These are phyloP conservation scores for Acanthococcus lagerstroemiae DNA, from an alignment of 2,888 invertebrate species.

Conservation along the genomic window DNA sequence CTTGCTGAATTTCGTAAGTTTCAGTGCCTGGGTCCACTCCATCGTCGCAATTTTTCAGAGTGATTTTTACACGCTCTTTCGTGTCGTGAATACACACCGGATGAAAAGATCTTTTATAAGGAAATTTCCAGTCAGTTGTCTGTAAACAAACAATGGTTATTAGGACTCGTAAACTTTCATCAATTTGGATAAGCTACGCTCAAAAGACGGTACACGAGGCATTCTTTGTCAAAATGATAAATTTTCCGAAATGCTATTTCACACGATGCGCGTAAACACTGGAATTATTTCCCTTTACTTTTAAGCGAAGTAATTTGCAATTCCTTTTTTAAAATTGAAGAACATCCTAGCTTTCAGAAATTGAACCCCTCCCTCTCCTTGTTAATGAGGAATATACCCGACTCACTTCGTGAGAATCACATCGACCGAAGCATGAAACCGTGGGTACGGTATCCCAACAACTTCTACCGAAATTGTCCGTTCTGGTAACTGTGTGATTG, in stretches of 20 bases:
- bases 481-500: conserved; percentile 55
- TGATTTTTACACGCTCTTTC: conserved; percentile 53
- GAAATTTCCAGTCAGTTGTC: conserved; percentile 81
- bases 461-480: conserved; percentile 52
- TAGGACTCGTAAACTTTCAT: background rate
- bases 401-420: conserved; percentile 69
- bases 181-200: background rate
- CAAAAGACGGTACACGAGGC: background rate
- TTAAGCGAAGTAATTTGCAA: too few species aligned
- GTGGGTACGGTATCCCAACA: conserved; percentile 69
- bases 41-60: conserved; percentile 63
- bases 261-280: too few species aligned
- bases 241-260: too few species aligned
- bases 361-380: too few species aligned
- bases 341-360: too few species aligned
- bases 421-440: conserved; percentile 70
- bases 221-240: too few species aligned
- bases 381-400: too few species aligned
- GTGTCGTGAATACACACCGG: conserved; percentile 75
- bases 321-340: too few species aligned
- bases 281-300: too few species aligned
- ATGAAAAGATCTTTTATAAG: conserved; percentile 73
- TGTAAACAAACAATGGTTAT: conserved; percentile 40
- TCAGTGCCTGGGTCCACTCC: conserved; percentile 59
- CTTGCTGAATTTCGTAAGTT: conserved; percentile 66